Evolutionary conservation across 2,113 vertebrate genomes (phyloP).

Genomic region (Melanostigma gelatinosum): DNA sequence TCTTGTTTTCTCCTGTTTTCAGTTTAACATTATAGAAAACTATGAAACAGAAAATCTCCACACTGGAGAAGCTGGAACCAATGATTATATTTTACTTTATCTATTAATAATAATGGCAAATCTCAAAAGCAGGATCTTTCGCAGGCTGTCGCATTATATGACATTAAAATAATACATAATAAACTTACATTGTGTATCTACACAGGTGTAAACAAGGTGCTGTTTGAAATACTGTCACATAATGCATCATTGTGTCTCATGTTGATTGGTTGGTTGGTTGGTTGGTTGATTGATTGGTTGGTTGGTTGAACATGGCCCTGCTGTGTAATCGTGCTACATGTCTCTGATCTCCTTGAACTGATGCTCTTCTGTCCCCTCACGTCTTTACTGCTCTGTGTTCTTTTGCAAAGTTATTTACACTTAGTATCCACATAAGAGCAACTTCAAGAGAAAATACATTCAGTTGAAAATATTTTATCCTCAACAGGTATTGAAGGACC

Average conservation of each 20-base stretch:
- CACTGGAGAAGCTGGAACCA: background rate
- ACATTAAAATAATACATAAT: background rate
- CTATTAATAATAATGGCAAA: background rate
- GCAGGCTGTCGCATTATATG: background rate
- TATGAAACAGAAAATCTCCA: background rate
- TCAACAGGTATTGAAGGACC: constrained; percentile 88
- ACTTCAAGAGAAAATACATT: constrained; percentile 75
- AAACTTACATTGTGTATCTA: background rate
- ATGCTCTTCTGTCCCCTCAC: constrained; percentile 69
- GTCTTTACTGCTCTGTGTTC: constrained; percentile 75
- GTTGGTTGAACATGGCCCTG: constrained; percentile 52
- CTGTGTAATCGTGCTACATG: constrained; percentile 60
- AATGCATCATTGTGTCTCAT: constrained; percentile 43
- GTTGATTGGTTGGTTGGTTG: background rate
- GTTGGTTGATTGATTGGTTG: constrained; percentile 40
- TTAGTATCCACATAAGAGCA: constrained; percentile 79
- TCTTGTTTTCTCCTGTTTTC: background rate
- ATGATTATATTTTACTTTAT: background rate
- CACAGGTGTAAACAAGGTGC: constrained; percentile 11
- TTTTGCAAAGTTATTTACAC: constrained; percentile 78
- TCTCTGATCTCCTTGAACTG: constrained; percentile 61
- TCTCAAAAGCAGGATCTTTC: background rate
- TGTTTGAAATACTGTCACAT: constrained; percentile 25
- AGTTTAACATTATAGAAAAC: background rate
- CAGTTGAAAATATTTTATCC: constrained; percentile 88